phyloP scores from a whole-genome alignment of 2,888 invertebrate species.

The Microctonus hyperodae region DNA sequence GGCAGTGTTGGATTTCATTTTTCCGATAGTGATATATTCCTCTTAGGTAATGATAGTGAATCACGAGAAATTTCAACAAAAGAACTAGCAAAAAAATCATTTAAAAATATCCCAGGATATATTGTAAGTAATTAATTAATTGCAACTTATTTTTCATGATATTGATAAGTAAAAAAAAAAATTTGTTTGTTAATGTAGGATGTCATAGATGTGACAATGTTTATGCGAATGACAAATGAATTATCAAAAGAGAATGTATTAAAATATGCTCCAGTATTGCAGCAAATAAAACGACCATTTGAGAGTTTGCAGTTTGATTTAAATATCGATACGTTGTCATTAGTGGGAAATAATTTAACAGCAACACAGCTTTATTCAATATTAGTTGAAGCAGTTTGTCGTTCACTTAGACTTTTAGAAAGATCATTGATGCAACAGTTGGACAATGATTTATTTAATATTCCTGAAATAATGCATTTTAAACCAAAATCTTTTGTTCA shows the following conservation, averaged over 20 bases:
- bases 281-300: slow-evolving; percentile 69
- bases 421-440: slow-evolving; percentile 70
- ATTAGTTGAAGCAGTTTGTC: slow-evolving; percentile 77
- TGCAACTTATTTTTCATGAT: slow-evolving; percentile 34
- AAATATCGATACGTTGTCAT: slow-evolving; percentile 75
- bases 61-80: slow-evolving; percentile 48
- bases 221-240: slow-evolving; percentile 71
- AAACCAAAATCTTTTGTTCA: slow-evolving; percentile 76
- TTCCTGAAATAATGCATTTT: slow-evolving; percentile 79
- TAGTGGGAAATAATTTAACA: slow-evolving; percentile 73
- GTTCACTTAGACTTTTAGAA: slow-evolving; percentile 73
- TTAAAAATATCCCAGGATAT: slow-evolving; percentile 43
- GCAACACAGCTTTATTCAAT: slow-evolving; percentile 74
- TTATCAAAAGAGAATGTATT: slow-evolving; percentile 63
- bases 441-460: slow-evolving; percentile 65
- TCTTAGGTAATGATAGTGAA: slow-evolving; percentile 71
- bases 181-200: slow-evolving; percentile 63
- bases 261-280: slow-evolving; percentile 68
- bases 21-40: slow-evolving; percentile 70
- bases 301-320: slow-evolving; percentile 70
- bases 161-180: background rate
- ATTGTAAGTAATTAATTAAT: slow-evolving; percentile 31
- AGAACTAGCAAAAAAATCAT: slow-evolving; percentile 43
- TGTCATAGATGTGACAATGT: slow-evolving; percentile 69
- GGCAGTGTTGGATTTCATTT: slow-evolving; percentile 78